phyloP scores from a whole-genome alignment of 2,888 invertebrate genomes.

The Kuschelorhynchus macadamiae region DNA sequence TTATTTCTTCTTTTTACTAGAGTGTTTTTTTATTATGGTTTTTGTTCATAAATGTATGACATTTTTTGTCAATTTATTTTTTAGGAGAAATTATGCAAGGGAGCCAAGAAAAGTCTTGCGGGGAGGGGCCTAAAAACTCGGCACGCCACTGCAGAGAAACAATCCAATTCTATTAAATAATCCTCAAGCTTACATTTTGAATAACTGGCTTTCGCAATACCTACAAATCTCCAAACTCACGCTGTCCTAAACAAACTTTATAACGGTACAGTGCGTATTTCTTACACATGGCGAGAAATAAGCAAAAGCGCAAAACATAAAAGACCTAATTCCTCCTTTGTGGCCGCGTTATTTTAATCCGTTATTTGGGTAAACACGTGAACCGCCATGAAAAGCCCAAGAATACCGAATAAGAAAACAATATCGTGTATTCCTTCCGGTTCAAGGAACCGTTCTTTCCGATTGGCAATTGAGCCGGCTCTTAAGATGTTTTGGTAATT shows the following conservation, averaged over 20 bases:
- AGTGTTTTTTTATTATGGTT: too few species aligned
- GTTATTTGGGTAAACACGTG: conserved; percentile 55
- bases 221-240: neutral
- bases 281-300: conserved; percentile 32
- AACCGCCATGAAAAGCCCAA: conserved; percentile 48
- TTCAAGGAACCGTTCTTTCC: conserved; percentile 48
- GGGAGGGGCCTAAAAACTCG: too few species aligned
- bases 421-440: conserved; percentile 53
- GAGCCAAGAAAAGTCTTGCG: too few species aligned
- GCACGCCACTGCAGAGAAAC: too few species aligned
- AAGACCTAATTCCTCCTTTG: conserved; percentile 51
- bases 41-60: too few species aligned
- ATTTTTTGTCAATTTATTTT: too few species aligned
- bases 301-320: conserved; percentile 39
- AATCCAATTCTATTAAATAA: too few species aligned
- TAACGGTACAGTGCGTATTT: conserved; percentile 45
- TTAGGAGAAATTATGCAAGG: too few species aligned
- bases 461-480: conserved; percentile 28
- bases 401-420: conserved; percentile 54
- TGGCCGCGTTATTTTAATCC: conserved; percentile 54
- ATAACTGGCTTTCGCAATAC: neutral
- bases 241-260: conserved; percentile 31
- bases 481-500: conserved; percentile 37
- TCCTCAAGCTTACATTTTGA: too few species aligned
- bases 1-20: too few species aligned